A percentile compares a stretch with the other conserved stretches of the same genome.
phyloP scores from a whole-genome alignment of 2,797 vertebrate genomes.

The Myotis vivesi region DNA sequence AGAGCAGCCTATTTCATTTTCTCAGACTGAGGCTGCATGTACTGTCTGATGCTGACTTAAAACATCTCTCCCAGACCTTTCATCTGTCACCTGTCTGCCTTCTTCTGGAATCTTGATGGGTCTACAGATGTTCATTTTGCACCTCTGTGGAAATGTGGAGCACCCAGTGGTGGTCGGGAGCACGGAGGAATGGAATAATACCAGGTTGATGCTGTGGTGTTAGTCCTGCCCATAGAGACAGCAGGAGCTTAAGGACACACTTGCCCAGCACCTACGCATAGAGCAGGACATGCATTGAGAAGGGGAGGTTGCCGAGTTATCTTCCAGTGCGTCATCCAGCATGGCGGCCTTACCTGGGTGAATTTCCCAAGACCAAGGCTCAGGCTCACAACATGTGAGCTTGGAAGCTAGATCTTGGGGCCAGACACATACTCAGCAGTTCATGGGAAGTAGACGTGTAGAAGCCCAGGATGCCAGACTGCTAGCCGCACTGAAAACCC shows the following conservation, averaged over 20 bases:
- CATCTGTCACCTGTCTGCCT: not conserved
- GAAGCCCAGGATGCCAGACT: not conserved
- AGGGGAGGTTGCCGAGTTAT: not conserved
- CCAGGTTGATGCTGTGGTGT: not conserved
- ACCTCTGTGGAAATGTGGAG: not conserved
- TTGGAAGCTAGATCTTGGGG: not conserved
- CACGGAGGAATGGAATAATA: not conserved
- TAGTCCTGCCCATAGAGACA: not conserved
- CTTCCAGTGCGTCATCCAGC: not conserved
- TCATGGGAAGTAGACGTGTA: not conserved
- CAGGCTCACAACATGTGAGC: not conserved
- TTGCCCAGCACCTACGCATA: not conserved
- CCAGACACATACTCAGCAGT: not conserved
- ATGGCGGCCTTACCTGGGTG: not conserved
- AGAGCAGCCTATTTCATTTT: not conserved
- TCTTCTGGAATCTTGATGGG: not conserved
- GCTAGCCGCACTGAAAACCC: not conserved
- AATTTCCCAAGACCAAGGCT: not conserved
- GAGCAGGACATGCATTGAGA: not conserved
- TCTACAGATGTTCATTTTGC: not conserved
- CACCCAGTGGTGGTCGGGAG: accelerated
- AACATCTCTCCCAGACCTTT: not conserved
- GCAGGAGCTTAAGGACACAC: not conserved
- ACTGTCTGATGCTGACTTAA: not conserved
- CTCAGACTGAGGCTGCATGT: not conserved